Evolutionary conservation across 2,797 vertebrate species (phyloP), one percentile per base, ranked within the genome.

Genomic region (Neosilurus mollespiculum): DNA sequence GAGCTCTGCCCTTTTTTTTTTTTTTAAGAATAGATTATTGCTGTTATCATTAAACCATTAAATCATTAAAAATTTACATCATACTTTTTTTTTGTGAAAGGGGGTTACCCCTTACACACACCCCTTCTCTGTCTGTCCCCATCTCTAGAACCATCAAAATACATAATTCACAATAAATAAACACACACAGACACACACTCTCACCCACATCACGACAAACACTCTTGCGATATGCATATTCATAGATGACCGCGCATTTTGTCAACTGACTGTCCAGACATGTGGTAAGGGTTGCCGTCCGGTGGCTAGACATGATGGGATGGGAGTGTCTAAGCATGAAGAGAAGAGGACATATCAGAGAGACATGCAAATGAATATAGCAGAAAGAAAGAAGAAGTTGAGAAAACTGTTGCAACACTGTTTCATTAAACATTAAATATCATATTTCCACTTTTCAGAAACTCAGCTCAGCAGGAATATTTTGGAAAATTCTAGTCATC

Each of bases 211-310:
- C 26, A 70, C 43, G n/a, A 26, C 14, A 78, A 65, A 65, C 30
- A 76, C 54, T 80, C 26, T 72, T 73, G 49, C 49, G 73, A 37
- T 80, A 81, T 76, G 51, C 43, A 77, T 76, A 61, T 77, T 81
- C 56, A 11, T 0, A 76, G n/a, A 51, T 75, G 64, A 84, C 62
- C 71, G 64, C 59, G 65, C 7, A 49, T 37, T 37, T 67, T 88
- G 88, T 93, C 93, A 93, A 88, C 91, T 93, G 93, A 93, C 84
- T 87, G 90, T 89, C 91, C 92, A 94, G 93, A 93, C 93, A n/a
- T 92, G 90, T 91, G 92, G 92, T 93, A 92, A 88, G 86, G 90
- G 89, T 88, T 80, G 88, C 78, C 91, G 92, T 92, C 91, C 91
- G 83, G 65, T 10, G 87, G 88, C 89, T 90, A 93, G 92, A 93